Evolutionary conservation across 1,140 invertebrate species (phyloP).

Genomic region (Brachionus calyciflorus): DNA sequence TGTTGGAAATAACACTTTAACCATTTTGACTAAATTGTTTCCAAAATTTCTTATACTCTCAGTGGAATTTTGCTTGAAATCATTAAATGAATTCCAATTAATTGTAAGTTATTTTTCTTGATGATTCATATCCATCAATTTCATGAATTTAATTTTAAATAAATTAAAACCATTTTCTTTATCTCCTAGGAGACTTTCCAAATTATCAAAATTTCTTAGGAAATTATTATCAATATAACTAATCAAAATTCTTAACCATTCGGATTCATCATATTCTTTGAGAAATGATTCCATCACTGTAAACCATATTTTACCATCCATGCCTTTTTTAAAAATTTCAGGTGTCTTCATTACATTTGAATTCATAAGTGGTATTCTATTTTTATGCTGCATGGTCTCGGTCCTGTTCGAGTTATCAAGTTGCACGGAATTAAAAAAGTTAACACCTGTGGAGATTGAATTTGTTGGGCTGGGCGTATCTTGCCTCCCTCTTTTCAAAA

Average conservation of each 20-base stretch:
- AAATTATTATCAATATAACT: neutral
- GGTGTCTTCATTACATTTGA: neutral
- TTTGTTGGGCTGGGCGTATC: neutral
- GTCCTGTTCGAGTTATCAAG: neutral
- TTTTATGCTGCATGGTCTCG: neutral
- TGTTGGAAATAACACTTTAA: too few relatives aligned
- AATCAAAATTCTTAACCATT: neutral
- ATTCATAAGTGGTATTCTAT: neutral
- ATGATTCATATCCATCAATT: neutral
- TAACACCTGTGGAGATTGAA: neutral
- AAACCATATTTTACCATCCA: slow-evolving; percentile 16
- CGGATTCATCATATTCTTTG: neutral
- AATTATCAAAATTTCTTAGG: neutral
- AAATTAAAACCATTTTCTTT: neutral
- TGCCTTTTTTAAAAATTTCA: neutral
- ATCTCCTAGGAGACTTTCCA: neutral
- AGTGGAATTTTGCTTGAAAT: neutral
- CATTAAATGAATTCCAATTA: neutral
- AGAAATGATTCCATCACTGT: slow-evolving; percentile 8
- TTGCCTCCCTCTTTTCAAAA: neutral
- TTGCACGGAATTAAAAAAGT: neutral
- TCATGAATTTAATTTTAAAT: neutral
- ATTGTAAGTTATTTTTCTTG: neutral
- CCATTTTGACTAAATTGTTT: too few relatives aligned
- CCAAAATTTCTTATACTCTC: too few relatives aligned